A percentile compares a stretch with the other conserved stretches of the same genome.
These are phyloP conservation scores for Podotricha telesiphe DNA, from an alignment of 2,888 invertebrate genomes.

Conservation along the genomic window DNA sequence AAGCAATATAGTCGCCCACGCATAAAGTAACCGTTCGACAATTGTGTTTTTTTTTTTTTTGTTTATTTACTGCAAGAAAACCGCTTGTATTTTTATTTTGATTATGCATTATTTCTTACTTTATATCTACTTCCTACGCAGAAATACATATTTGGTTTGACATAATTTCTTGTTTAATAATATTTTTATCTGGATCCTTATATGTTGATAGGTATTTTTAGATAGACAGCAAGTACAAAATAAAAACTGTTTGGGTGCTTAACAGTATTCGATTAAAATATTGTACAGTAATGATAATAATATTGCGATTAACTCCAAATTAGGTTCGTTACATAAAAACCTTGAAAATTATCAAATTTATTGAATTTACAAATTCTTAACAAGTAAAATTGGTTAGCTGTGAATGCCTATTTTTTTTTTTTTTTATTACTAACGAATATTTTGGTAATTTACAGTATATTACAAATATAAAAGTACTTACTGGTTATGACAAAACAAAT, in stretches of 20 bases:
- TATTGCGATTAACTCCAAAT: too few species aligned
- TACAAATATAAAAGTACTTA: too few species aligned
- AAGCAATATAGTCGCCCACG: not conserved
- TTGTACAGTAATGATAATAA: too few species aligned
- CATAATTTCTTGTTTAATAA: not conserved
- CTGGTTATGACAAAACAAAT: too few species aligned
- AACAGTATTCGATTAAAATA: too few species aligned
- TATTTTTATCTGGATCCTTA: not conserved
- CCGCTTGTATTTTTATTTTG: not conserved
- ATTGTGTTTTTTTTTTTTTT: not conserved
- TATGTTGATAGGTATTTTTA: not conserved
- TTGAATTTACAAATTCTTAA: too few species aligned
- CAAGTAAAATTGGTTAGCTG: too few species aligned
- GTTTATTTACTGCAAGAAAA: constrained; percentile 8
- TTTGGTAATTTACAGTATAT: too few species aligned
- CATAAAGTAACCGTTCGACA: not conserved
- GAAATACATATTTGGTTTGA: not conserved
- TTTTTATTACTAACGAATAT: too few species aligned
- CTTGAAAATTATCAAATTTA: too few species aligned
- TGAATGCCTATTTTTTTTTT: too few species aligned
- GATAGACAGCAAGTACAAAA: not conserved
- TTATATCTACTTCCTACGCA: constrained; percentile 22
- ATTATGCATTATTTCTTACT: not conserved
- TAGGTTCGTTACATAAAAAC: too few species aligned
- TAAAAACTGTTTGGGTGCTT: not conserved